Conservation (phyloP, 2,888 invertebrate species). For the Hyposoter dolosus region DNA sequence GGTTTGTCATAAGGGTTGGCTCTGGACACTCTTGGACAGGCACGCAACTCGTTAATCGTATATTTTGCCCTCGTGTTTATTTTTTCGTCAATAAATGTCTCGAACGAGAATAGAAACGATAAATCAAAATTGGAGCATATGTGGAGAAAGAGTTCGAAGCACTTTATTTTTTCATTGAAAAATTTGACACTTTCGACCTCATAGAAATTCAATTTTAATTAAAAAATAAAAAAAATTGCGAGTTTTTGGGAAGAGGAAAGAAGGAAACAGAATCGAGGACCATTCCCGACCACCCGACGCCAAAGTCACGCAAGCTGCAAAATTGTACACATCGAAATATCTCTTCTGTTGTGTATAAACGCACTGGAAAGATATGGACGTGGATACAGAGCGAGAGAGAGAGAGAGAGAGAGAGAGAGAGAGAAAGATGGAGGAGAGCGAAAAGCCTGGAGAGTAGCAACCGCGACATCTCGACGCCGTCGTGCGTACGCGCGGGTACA, state of each 20-base stretch:
- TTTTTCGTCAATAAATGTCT: slow-evolving; percentile 24
- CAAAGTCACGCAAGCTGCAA: slow-evolving; percentile 40
- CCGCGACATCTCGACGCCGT: slow-evolving; percentile 84
- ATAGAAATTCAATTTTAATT: background rate
- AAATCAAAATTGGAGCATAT: slow-evolving; percentile 1
- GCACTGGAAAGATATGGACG: background rate
- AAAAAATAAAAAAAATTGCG: background rate
- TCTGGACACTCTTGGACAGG: slow-evolving; percentile 59
- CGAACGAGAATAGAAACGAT: slow-evolving; percentile 24
- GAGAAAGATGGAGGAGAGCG: slow-evolving; percentile 42
- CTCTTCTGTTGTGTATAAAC: slow-evolving; percentile 1
- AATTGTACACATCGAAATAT: slow-evolving; percentile 18
- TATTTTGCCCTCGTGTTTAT: slow-evolving; percentile 13
- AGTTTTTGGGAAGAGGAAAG: background rate
- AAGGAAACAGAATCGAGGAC: slow-evolving; percentile 44
- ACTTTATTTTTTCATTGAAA: too few species aligned
- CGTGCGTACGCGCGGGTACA: slow-evolving; percentile 49
- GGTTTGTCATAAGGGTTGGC: slow-evolving; percentile 72
- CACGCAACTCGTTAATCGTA: slow-evolving; percentile 63
- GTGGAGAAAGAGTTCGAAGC: too few species aligned
- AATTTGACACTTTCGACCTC: too few species aligned
- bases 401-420: background rate
- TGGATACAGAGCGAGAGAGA: background rate
- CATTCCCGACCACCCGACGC: slow-evolving; percentile 52
- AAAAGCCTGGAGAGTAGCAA: slow-evolving; percentile 75